Base-by-base conservation (phyloP, 2,888 invertebrate genomes). In the Axea sp. region DNA sequence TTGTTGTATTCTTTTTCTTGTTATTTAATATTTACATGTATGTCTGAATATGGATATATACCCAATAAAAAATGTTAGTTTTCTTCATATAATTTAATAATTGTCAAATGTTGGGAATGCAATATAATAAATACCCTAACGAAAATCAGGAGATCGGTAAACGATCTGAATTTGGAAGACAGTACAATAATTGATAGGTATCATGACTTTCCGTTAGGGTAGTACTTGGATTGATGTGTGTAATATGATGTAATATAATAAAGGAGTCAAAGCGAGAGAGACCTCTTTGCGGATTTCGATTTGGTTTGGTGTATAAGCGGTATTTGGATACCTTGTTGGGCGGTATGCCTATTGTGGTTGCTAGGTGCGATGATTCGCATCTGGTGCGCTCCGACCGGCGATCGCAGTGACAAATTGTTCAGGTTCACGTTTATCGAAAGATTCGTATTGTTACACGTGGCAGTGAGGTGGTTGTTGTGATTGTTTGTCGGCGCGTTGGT, bases 401-500 rank as follows among this genome's bases (percentile, higher is more conserved):
- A 86, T 79, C 86, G 84, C 85, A 87, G 83, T 81, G 87, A 84
- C 82, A 87, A 84, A 87, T 87, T 86, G 85, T 85, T 86, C 83
- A 87, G 86, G 84, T 86, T 87, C 82, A 86, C 83, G 81, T 86
- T 87, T 84, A 87, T 86, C 85, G 87, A 86, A 86, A 87, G 87
- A 87, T 87, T 87, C 84, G 87, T 86, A 87, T 86, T 86, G 85
- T 84, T 86, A 83, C 83, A 82, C 80, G 83, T 80, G 77, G 83
- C 78, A 51, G 83, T 81, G 76, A 75, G 71, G 45, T 69, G 71
- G 71, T 69, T 75, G 73, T 55, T 77, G 84, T 84, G 84, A 83
- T 85, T 84, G 83, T 84, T 83, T 78, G 89, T 88, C 77, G 89
- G 88, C 67, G 77, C 78, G 69, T 60, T 57, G 89, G 90, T 91